Evolutionary conservation across 2,113 vertebrate genomes (phyloP).

Genomic region (Arvicanthis niloticus): DNA sequence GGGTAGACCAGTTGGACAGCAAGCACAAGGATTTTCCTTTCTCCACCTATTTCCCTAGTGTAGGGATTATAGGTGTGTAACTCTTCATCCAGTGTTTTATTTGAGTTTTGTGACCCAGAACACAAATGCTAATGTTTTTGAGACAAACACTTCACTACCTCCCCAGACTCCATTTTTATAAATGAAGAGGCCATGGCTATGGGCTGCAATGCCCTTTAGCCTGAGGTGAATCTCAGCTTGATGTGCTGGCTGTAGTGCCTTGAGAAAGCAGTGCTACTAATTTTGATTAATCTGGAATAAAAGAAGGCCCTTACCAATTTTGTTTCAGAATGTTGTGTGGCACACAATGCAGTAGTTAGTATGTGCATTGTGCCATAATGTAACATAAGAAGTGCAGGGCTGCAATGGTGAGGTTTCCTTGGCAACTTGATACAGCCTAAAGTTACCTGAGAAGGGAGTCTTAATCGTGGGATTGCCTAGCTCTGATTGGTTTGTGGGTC

Average conservation of each 20-base stretch:
- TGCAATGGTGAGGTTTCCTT: background rate
- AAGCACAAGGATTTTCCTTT: background rate
- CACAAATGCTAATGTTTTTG: no score
- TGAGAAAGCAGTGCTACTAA: background rate
- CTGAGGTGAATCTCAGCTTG: background rate
- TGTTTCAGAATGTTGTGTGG: background rate
- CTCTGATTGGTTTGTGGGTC: background rate
- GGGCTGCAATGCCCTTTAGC: background rate
- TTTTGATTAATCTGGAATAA: conserved; percentile 11
- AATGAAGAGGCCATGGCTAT: background rate
- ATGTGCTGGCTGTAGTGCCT: background rate
- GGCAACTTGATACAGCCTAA: background rate
- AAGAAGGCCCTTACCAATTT: background rate
- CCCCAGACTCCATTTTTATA: background rate
- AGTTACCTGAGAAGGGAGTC: background rate
- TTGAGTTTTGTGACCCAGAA: background rate
- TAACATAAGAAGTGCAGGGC: background rate
- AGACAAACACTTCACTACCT: no score
- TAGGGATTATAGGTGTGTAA: no score
- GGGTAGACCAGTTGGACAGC: background rate
- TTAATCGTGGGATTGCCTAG: background rate
- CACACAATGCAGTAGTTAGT: background rate
- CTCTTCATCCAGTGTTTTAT: background rate
- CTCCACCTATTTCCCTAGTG: background rate
- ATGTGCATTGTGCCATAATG: background rate